Evolutionary conservation across 2,797 vertebrate genomes (phyloP).

Genomic region (Pangasius mekongensis): DNA sequence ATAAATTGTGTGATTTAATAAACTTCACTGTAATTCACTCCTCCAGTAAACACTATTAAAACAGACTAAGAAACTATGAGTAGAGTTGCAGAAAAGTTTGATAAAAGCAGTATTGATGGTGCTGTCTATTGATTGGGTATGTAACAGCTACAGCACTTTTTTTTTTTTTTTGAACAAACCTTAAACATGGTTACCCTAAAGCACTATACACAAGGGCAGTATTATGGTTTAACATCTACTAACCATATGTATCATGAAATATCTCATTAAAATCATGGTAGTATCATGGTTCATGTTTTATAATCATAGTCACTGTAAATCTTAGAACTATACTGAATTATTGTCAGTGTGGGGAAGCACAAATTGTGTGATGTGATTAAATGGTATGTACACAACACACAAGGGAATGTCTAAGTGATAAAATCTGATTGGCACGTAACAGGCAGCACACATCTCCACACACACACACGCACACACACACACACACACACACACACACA

Average conservation of each 20-base stretch:
- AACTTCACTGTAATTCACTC: background rate
- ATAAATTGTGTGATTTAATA: background rate
- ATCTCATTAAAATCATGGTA: background rate
- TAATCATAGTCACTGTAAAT: background rate
- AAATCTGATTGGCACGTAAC: slow-evolving; percentile 45
- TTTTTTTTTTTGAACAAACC: background rate
- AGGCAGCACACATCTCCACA: background rate
- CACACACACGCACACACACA: background rate
- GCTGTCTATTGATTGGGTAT: background rate
- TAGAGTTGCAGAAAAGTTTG: background rate
- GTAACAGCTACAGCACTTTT: background rate
- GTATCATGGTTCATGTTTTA: background rate
- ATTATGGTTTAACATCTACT: background rate
- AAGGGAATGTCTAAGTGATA: background rate
- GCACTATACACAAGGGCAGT: background rate
- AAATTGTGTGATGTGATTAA: slow-evolving; percentile 6
- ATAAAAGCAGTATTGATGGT: background rate
- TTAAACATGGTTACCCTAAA: background rate
- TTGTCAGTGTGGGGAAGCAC: background rate
- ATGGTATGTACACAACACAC: background rate
- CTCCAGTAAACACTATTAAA: background rate
- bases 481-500: background rate
- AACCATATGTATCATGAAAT: background rate
- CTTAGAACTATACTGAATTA: background rate
- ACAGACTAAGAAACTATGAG: background rate